These are phyloP conservation scores for Drosophila tani DNA, from an alignment of 1,140 invertebrate genomes.

Conservation along the genomic window DNA sequence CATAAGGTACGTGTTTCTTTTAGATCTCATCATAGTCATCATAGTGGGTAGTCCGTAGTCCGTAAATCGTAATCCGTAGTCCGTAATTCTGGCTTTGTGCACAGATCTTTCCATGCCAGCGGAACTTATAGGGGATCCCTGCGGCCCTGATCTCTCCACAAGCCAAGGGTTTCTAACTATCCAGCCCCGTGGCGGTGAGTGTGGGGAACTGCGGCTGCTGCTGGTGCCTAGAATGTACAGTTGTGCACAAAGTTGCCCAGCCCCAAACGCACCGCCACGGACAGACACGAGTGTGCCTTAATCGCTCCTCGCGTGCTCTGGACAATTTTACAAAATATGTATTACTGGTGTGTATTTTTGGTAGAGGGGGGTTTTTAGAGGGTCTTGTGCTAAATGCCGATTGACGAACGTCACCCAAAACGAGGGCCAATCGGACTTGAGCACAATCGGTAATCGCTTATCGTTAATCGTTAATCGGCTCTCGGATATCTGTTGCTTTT, in stretches of 20 bases:
- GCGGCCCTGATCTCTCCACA: slow-evolving; percentile 19
- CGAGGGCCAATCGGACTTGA: slow-evolving; percentile 53
- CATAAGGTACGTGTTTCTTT: slow-evolving; percentile 21
- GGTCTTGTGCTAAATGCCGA: slow-evolving; percentile 32
- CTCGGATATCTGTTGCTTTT: neutral
- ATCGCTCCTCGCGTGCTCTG: slow-evolving; percentile 15
- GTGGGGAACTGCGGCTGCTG: slow-evolving; percentile 15
- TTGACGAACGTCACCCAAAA: slow-evolving; percentile 59
- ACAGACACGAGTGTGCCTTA: neutral
- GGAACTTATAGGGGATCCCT: slow-evolving; percentile 9
- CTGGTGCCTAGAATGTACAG: slow-evolving; percentile 62
- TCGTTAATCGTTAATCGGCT: neutral
- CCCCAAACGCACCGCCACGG: slow-evolving; percentile 18
- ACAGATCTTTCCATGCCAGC: slow-evolving; percentile 19
- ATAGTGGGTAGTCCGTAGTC: slow-evolving; percentile 14
- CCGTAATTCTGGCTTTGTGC: slow-evolving; percentile 17
- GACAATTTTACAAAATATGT: slow-evolving; percentile 53
- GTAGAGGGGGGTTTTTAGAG: too few relatives aligned
- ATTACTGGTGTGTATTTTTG: neutral
- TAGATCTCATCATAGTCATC: slow-evolving; percentile 15
- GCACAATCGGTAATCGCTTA: slow-evolving; percentile 20
- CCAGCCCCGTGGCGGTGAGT: slow-evolving; percentile 4
- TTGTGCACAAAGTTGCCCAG: slow-evolving; percentile 30
- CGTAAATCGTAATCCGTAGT: neutral
- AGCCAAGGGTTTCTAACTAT: slow-evolving; percentile 3